phyloP scores from a whole-genome alignment of 2,113 vertebrate species.

The Leuciscus idus region DNA sequence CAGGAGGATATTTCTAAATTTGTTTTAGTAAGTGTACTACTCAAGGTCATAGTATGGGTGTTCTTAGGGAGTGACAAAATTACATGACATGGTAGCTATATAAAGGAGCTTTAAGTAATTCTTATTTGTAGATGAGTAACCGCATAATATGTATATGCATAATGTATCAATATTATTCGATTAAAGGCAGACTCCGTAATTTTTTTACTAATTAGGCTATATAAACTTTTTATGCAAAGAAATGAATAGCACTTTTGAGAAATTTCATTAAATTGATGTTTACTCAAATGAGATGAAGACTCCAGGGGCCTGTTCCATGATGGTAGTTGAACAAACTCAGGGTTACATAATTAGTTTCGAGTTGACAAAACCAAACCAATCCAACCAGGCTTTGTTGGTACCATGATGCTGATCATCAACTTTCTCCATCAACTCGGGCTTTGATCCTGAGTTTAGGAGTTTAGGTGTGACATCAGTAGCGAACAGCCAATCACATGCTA shows the following conservation, averaged over 20 bases:
- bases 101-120: not conserved
- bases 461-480: too few relatives aligned
- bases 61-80: not conserved
- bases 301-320: not conserved
- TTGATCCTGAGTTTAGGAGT: too few relatives aligned
- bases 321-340: too few relatives aligned
- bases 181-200: not conserved
- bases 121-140: not conserved
- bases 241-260: not conserved
- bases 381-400: too few relatives aligned
- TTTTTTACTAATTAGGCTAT: not conserved
- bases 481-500: too few relatives aligned
- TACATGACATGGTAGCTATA: not conserved
- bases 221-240: not conserved
- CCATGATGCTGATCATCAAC: too few relatives aligned
- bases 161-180: not conserved
- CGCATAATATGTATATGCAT: not conserved
- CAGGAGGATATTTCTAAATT: not conserved
- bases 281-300: not conserved
- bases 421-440: too few relatives aligned
- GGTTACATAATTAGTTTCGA: too few relatives aligned
- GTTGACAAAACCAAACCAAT: too few relatives aligned
- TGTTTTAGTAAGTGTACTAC: not conserved
- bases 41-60: not conserved
- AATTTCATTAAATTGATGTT: not conserved